Base-by-base conservation (phyloP, 1,140 invertebrate genomes). In the Melanaphis sacchari region DNA sequence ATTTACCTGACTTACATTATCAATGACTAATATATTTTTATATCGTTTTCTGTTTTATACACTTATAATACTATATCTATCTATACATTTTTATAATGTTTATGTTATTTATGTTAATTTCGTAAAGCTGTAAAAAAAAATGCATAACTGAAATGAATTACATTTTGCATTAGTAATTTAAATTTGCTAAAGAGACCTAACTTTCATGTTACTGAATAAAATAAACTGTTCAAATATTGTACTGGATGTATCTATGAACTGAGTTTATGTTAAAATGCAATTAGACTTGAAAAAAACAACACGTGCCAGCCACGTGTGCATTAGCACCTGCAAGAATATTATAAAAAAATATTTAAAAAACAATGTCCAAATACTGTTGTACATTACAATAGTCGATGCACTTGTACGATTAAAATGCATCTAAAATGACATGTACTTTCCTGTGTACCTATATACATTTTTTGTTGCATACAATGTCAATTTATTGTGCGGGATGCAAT, bases 381-480 rank as follows among this genome's bases (percentile, higher is more conserved):
- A 81, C 41, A 59, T 4, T 90, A 59, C 89, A 41, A 38, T 36
- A 38, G 31, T n/a, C 66, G 40, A 41, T 81, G 59, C 76, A 93
- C 91, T 93, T 93, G 90, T 81, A 84, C 66, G 81, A 82, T 82
- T 93, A 49, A 93, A 93, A 84, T 84, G 91, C 76, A 84, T 84
- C 81, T 36, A 22, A 93, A 93, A 21, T 11, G 81, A 93, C 91
- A 84, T 84, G 91, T 84, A 84, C 22, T 93, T 93, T 93, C 81
- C 46, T 52, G 91, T 91, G 59, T 46, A 81, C 40, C 22, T 49
- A 40, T 52, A 3, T 26, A 46, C 24, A 46, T 24, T n/a, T 22
- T 5, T 6, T 21, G 41, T 15, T 40, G 26, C 41, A 5, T 90
- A 40, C 54, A 40, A 54, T 40, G 38, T 76, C 59, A 36, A 81